These are phyloP conservation scores for Eulemur coronatus DNA, from an alignment of 2,797 vertebrate species.

Conservation along the genomic window DNA sequence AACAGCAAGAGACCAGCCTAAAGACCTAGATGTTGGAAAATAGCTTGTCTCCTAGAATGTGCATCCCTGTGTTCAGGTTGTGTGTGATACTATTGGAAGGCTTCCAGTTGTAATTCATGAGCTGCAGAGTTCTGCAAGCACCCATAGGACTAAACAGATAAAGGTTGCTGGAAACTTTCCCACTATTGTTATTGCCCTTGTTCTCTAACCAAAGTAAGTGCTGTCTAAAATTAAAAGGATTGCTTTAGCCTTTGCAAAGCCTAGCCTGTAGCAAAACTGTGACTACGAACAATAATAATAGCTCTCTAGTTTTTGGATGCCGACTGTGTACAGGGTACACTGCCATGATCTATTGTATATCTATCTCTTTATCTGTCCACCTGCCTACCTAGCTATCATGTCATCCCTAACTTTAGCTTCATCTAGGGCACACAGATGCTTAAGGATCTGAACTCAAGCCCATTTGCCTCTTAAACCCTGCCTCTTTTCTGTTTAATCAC, in stretches of 20 bases:
- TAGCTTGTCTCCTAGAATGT: not conserved
- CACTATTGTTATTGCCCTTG: not conserved
- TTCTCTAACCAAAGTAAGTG: not conserved
- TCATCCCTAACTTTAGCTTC: not conserved
- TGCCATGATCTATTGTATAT: not conserved
- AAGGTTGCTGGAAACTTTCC: not conserved
- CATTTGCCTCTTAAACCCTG: not conserved
- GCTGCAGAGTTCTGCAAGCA: not conserved
- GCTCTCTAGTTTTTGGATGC: not conserved
- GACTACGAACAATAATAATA: not conserved
- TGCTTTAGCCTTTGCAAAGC: not conserved
- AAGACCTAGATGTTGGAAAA: not conserved
- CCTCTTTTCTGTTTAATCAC: not conserved
- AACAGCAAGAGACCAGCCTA: not conserved
- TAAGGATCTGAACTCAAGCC: not conserved
- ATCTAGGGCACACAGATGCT: not conserved
- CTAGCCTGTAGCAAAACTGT: not conserved
- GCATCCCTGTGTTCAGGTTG: not conserved
- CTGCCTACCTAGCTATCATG: not conserved
- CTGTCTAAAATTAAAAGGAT: not conserved
- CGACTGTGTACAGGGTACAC: not conserved
- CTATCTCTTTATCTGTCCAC: not conserved
- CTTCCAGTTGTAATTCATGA: not conserved
- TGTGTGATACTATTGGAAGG: not conserved
- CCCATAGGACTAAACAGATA: not conserved